Conservation (phyloP, 2,113 vertebrate genomes). For the Halichoeres trimaculatus region DNA sequence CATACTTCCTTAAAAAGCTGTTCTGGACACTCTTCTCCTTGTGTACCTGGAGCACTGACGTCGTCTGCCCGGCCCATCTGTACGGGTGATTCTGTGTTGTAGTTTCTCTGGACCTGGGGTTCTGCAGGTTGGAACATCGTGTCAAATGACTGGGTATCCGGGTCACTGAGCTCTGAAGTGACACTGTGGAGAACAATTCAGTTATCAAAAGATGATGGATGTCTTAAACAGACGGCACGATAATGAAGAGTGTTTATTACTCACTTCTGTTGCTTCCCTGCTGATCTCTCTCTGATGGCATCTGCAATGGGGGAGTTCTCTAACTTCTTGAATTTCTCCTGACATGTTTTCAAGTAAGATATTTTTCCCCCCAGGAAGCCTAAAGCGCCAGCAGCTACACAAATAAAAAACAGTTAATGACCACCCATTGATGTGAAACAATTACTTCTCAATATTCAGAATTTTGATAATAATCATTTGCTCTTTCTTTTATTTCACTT, state of each 20-base stretch:
- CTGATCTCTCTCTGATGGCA: conserved; percentile 82
- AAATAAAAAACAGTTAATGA: conserved; percentile 34
- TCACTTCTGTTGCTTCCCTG: conserved; percentile 44
- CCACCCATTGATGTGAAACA: neutral
- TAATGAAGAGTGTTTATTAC: neutral
- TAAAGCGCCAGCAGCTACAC: conserved; percentile 88
- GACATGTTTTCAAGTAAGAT: conserved; percentile 90
- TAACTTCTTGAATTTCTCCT: conserved; percentile 91
- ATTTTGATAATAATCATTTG: neutral
- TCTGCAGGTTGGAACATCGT: conserved; percentile 63
- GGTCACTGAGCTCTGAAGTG: conserved; percentile 68
- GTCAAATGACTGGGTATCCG: conserved; percentile 54
- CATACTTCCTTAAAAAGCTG: no score
- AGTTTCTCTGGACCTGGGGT: conserved; percentile 5
- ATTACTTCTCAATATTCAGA: neutral
- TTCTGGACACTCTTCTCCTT: no score
- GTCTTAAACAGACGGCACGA: neutral
- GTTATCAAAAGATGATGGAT: neutral
- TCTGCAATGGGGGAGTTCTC: conserved; percentile 92
- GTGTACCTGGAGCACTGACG: conserved; percentile 56
- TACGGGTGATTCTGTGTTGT: conserved; percentile 31
- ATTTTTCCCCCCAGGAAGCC: conserved; percentile 92
- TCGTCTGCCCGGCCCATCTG: conserved; percentile 42
- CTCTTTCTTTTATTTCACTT: neutral
- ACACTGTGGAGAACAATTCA: conserved; percentile 3